phyloP scores from a whole-genome alignment of 2,888 invertebrate species.

The Papilio elwesi region DNA sequence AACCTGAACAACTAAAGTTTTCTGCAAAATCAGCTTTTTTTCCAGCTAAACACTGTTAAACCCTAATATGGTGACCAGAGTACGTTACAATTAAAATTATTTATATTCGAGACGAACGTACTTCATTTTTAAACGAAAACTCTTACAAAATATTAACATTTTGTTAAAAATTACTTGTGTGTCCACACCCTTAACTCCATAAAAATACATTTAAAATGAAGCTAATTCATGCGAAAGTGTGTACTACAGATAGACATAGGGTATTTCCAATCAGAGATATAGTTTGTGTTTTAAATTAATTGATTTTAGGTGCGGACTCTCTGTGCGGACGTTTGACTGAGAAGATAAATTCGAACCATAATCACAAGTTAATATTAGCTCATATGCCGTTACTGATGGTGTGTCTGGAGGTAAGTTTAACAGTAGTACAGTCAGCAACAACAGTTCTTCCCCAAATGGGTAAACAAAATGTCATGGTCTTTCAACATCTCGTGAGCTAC shows the following conservation, averaged over 20 bases:
- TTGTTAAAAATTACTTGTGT: background rate
- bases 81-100: too few relatives aligned
- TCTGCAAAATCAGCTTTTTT: too few relatives aligned
- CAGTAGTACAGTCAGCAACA: too few relatives aligned
- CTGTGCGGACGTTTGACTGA: conserved; percentile 96
- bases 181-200: background rate
- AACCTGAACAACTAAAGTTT: too few relatives aligned
- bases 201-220: background rate
- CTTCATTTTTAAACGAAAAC: too few relatives aligned
- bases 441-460: too few relatives aligned
- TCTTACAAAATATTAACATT: too few relatives aligned
- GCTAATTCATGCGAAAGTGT: conserved; percentile 8
- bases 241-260: conserved; percentile 1
- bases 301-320: conserved; percentile 93
- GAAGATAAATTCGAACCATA: conserved; percentile 95
- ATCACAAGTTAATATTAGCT: conserved; percentile 94
- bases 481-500: too few relatives aligned
- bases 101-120: too few relatives aligned
- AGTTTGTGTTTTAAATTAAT: background rate
- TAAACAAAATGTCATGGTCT: too few relatives aligned
- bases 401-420: conserved; percentile 90
- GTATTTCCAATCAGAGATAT: background rate
- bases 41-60: too few relatives aligned
- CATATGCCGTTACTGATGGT: conserved; percentile 98
- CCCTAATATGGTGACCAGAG: too few relatives aligned